Evolutionary conservation across 1,140 invertebrate species (phyloP), one percentile per base, ranked within the genome.

Genomic region (Popillia japonica): DNA sequence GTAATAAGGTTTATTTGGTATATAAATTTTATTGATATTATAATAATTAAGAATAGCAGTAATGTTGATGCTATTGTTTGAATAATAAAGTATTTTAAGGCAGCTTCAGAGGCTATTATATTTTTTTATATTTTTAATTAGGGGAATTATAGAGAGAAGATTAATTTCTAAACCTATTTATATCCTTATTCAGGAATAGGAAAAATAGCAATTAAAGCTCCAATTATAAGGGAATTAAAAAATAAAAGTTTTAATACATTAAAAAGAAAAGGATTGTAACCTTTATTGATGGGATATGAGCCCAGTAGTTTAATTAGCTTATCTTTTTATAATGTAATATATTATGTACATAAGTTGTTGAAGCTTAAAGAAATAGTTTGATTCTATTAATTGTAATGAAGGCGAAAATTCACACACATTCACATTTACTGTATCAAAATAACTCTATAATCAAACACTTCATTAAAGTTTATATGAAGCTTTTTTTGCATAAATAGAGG

Each of bases 161-260:
- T 89, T 89, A 87, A 89, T 89, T 88, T 90, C 88, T 86, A 89
- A 84, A n/a, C 87, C 87, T 86, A 89, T 88, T 88, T 87, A 89
- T 85, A 87, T 86, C 79, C 85, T 83, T 80, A 89, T 81, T 84
- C 87, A 89, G 64, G 87, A 89, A 81, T 88, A 87, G 42, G 87
- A 84, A 87, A 88, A 82, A 89, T 85, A 44, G 87, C 84, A 81
- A 89, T 87, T 83, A 89, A 79, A 34, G 86, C 88, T 80, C 86
- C 86, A 81, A 87, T 84, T 82, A 89, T 84, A 85, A 89, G 81
- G 82, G 85, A 84, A 81, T 81, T 84, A 44, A 85, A 78, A 84
- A 89, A 89, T 84, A 89, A 83, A 83, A 88, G 86, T 88, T 88
- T 85, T 84, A 85, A 82, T 84, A 83, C 82, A 87, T 86, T 87